These are phyloP conservation scores for Aethes cnicana DNA, from an alignment of 2,888 invertebrate species.

Conservation along the genomic window DNA sequence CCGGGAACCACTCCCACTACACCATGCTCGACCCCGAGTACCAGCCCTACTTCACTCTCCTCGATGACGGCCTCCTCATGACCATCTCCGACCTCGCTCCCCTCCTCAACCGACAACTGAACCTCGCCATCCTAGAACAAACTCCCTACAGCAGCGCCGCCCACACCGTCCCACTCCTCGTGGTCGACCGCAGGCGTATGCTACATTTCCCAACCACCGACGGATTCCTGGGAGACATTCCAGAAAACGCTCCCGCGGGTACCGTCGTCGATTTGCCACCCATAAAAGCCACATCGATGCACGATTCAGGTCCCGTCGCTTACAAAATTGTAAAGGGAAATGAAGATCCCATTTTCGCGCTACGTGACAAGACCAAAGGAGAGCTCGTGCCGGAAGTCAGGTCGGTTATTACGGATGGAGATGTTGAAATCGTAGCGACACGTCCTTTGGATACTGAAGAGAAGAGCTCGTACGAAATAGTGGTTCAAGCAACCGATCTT, in stretches of 20 bases:
- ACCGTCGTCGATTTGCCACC: constrained; percentile 87
- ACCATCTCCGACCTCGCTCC: constrained; percentile 93
- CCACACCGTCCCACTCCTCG: constrained; percentile 90
- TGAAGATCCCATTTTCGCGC: constrained; percentile 87
- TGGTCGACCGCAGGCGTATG: constrained; percentile 92
- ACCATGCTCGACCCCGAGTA: constrained; percentile 88
- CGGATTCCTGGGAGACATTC: constrained; percentile 85
- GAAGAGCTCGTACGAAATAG: constrained; percentile 86
- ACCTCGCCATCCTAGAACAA: constrained; percentile 91
- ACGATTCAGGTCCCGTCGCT: constrained; percentile 86
- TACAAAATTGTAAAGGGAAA: constrained; percentile 92
- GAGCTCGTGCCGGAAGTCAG: constrained; percentile 72
- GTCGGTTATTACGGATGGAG: constrained; percentile 82
- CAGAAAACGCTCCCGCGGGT: constrained; percentile 89
- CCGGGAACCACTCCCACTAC: constrained; percentile 79
- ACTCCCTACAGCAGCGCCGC: constrained; percentile 90
- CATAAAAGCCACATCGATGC: constrained; percentile 87
- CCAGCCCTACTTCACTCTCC: constrained; percentile 92
- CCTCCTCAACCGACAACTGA: constrained; percentile 90
- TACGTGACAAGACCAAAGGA: constrained; percentile 83
- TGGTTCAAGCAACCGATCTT: constrained; percentile 90
- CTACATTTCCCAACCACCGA: constrained; percentile 87
- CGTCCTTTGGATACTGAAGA: constrained; percentile 90
- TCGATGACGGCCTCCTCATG: constrained; percentile 94
- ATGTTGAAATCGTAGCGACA: constrained; percentile 89